These are phyloP conservation scores for Griposia aprilina DNA, from an alignment of 2,888 invertebrate species.

Conservation along the genomic window DNA sequence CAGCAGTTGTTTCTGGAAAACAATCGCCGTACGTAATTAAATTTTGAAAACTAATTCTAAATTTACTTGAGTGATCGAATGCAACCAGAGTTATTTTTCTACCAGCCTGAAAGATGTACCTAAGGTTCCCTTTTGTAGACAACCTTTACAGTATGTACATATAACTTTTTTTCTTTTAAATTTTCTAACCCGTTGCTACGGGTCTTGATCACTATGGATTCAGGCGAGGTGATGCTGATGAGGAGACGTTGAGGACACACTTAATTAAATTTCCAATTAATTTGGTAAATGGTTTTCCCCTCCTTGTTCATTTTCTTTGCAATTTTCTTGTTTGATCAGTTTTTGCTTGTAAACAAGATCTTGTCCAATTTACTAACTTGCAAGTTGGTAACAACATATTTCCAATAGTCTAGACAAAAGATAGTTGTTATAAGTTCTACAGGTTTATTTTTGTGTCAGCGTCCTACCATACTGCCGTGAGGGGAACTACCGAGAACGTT, in stretches of 20 bases:
- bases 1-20: too few relatives aligned
- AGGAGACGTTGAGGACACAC: background rate
- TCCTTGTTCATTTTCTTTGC: background rate
- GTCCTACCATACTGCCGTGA: constrained; percentile 9
- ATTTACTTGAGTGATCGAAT: too few relatives aligned
- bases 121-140: too few relatives aligned
- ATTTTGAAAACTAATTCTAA: too few relatives aligned
- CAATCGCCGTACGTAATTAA: too few relatives aligned
- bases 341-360: constrained; percentile 10
- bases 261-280: constrained; percentile 47
- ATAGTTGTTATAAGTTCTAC: constrained; percentile 20
- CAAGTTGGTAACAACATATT: background rate
- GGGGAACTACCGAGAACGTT: constrained; percentile 62
- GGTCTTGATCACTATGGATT: constrained; percentile 6
- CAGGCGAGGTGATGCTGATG: background rate
- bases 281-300: background rate
- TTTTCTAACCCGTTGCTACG: background rate
- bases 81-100: too few relatives aligned
- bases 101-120: too few relatives aligned
- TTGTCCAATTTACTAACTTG: constrained; percentile 7
- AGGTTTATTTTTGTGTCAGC: constrained; percentile 48
- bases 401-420: constrained; percentile 11
- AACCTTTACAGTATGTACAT: too few relatives aligned
- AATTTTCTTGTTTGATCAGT: constrained; percentile 3
- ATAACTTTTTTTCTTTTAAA: background rate